phyloP scores from a whole-genome alignment of 2,888 invertebrate genomes.

The Teinopalpus imperialis region DNA sequence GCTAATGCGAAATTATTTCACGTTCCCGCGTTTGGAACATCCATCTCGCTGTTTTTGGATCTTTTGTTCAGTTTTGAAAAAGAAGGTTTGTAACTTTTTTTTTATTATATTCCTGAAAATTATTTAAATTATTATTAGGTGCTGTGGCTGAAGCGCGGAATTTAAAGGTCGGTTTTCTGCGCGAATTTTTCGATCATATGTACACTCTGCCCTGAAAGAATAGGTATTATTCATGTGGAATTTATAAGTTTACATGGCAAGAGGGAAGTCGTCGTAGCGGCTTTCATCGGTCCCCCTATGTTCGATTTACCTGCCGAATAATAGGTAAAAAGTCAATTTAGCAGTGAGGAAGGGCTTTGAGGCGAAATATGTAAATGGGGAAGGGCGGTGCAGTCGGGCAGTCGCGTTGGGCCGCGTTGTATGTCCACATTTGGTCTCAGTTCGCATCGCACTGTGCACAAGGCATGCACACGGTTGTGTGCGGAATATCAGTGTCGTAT shows the following conservation, averaged over 20 bases:
- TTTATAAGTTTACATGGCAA: slow-evolving; percentile 38
- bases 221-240: slow-evolving; percentile 28
- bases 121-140: too few relatives aligned
- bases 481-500: slow-evolving; percentile 36
- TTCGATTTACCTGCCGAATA: slow-evolving; percentile 78
- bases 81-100: slow-evolving; percentile 38
- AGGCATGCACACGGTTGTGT: slow-evolving; percentile 40
- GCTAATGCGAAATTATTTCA: slow-evolving; percentile 58
- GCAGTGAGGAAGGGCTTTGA: slow-evolving; percentile 75
- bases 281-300: slow-evolving; percentile 69
- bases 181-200: slow-evolving; percentile 34
- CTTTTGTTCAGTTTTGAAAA: slow-evolving; percentile 39
- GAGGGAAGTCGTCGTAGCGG: slow-evolving; percentile 57
- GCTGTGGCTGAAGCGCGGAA: too few relatives aligned
- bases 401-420: slow-evolving; percentile 47
- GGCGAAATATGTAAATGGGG: slow-evolving; percentile 76
- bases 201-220: slow-evolving; percentile 26
- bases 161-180: slow-evolving; percentile 19
- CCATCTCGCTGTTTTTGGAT: slow-evolving; percentile 38
- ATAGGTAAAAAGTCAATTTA: slow-evolving; percentile 81
- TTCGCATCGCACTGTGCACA: slow-evolving; percentile 38
- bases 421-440: slow-evolving; percentile 42
- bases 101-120: slow-evolving; percentile 27
- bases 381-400: slow-evolving; percentile 72
- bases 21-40: slow-evolving; percentile 39